phyloP scores from a whole-genome alignment of 2,113 vertebrate genomes.

The Gyps fulvus region DNA sequence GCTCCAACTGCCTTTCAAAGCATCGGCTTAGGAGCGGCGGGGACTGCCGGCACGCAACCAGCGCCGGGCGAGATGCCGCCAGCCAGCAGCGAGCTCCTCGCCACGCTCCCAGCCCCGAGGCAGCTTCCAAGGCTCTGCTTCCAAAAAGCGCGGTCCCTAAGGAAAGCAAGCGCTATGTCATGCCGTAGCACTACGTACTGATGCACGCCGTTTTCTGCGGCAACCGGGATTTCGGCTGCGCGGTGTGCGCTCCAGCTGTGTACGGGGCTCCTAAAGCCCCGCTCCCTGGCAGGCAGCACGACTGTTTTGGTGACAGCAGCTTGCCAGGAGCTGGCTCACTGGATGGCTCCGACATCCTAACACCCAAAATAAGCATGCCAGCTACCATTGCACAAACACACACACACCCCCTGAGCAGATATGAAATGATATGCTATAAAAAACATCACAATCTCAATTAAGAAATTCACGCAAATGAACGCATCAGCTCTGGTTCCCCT shows the following conservation, averaged over 20 bases:
- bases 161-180: background rate
- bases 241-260: background rate
- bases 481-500: background rate
- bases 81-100: background rate
- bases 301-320: background rate
- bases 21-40: accelerated
- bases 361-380: background rate
- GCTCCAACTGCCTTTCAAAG: background rate
- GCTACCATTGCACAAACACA: background rate
- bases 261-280: background rate
- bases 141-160: background rate
- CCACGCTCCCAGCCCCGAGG: background rate
- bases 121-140: background rate
- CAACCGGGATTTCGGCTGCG: background rate
- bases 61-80: background rate
- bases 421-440: background rate
- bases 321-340: slow-evolving; percentile 13
- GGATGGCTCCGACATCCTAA: background rate
- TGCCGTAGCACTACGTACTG: accelerated
- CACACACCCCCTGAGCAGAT: background rate
- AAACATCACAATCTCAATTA: background rate
- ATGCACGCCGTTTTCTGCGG: background rate
- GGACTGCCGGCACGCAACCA: background rate
- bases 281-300: background rate
- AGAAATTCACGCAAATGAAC: background rate